Conservation (phyloP, 2,888 invertebrate species). For the Dioctria linearis region DNA sequence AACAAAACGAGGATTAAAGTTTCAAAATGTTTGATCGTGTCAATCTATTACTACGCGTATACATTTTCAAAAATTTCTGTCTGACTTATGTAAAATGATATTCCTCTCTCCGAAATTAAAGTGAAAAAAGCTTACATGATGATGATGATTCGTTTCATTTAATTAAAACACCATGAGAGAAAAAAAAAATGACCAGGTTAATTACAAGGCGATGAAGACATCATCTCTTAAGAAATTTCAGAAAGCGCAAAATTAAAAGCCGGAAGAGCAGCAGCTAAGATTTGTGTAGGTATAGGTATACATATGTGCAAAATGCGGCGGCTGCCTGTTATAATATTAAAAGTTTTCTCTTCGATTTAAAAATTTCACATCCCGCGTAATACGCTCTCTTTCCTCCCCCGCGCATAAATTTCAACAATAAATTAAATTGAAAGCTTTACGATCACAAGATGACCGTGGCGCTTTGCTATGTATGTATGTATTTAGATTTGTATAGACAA, state of each 20-base stretch:
- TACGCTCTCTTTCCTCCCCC: neutral
- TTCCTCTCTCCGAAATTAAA: too few species aligned
- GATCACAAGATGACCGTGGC: neutral
- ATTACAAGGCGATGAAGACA: too few species aligned
- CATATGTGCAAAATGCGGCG: neutral
- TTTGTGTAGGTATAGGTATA: neutral
- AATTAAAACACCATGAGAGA: too few species aligned
- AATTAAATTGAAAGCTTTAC: neutral
- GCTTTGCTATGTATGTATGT: neutral
- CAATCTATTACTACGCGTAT: too few species aligned
- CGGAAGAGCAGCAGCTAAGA: slow-evolving; percentile 2
- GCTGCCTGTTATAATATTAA: neutral
- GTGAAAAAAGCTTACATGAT: too few species aligned
- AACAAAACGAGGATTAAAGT: too few species aligned
- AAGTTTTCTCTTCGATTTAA: slow-evolving; percentile 13
- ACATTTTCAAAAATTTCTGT: too few species aligned
- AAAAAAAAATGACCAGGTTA: too few species aligned
- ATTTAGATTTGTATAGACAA: neutral
- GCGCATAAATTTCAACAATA: neutral
- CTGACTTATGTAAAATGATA: too few species aligned
- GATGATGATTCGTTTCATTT: too few species aligned
- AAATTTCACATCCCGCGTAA: slow-evolving; percentile 15
- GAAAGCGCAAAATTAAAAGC: slow-evolving; percentile 23
- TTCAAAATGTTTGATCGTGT: too few species aligned
- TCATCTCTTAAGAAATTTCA: neutral